Conservation (phyloP, 2,797 vertebrate genomes). For the Galagoides demidoff region DNA sequence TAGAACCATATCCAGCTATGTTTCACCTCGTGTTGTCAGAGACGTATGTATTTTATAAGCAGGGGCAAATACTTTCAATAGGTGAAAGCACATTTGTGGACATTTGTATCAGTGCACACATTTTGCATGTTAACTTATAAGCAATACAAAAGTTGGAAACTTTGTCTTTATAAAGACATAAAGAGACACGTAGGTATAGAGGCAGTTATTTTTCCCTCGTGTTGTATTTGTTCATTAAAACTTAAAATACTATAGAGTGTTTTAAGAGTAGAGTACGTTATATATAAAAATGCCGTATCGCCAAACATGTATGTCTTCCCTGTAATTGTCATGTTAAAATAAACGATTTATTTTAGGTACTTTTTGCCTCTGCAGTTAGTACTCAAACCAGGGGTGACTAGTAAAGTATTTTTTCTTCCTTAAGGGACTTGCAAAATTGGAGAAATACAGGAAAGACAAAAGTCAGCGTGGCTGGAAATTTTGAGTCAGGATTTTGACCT, state of each 20-base stretch:
- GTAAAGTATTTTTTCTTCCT: background rate
- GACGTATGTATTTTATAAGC: background rate
- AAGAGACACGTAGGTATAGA: background rate
- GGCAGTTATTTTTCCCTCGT: background rate
- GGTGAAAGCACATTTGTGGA: background rate
- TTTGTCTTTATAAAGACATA: background rate
- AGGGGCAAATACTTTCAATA: background rate
- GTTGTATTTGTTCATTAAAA: background rate
- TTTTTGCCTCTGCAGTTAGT: slow-evolving; percentile 58
- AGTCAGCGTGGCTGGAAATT: background rate
- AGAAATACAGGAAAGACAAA: background rate
- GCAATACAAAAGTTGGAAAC: background rate
- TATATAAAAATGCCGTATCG: background rate
- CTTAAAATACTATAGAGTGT: background rate
- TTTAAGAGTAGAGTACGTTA: background rate
- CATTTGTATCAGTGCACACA: background rate
- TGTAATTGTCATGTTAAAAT: slow-evolving; percentile 6
- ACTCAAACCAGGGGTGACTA: background rate
- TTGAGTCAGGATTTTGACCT: background rate
- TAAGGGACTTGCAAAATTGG: background rate
- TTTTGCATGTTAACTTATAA: background rate
- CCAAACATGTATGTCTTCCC: background rate
- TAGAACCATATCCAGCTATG: background rate
- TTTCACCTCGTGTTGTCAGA: background rate
- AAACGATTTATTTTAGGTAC: background rate